A percentile compares a stretch with the other conserved stretches of the same genome.
phyloP scores from a whole-genome alignment of 2,888 invertebrate species.

The Laspeyria flexula region DNA sequence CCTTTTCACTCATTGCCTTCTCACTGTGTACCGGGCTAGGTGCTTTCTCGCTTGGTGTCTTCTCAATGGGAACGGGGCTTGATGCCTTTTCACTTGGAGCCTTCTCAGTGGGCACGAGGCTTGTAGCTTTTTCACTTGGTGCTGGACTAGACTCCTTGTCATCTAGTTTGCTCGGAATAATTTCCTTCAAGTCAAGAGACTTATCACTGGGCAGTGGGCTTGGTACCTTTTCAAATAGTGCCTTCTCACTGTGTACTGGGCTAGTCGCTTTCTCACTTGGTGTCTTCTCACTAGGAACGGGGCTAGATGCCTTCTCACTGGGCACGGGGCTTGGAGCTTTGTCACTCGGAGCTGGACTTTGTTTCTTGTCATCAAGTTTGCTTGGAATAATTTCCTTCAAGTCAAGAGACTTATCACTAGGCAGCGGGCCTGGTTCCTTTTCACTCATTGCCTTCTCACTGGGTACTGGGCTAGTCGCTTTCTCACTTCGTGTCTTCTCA shows the following conservation, averaged over 20 bases:
- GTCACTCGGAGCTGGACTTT: constrained; percentile 16
- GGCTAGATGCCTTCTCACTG: constrained; percentile 17
- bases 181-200: not conserved
- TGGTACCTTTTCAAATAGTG: constrained; percentile 1
- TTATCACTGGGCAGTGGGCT: constrained; percentile 12
- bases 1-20: constrained; percentile 14
- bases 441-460: constrained; percentile 30
- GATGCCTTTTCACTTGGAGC: not conserved
- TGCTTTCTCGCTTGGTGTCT: not conserved
- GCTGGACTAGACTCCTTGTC: constrained; percentile 2
- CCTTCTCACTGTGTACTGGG: constrained; percentile 10
- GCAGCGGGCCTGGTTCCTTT: constrained; percentile 19
- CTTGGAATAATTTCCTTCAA: not conserved
- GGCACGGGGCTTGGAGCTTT: constrained; percentile 1
- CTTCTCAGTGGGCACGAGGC: constrained; percentile 1
- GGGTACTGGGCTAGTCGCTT: constrained; percentile 8
- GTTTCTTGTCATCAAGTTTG: not conserved
- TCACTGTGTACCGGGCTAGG: not conserved
- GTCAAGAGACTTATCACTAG: constrained; percentile 14
- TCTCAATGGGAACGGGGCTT: not conserved
- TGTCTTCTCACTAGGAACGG: constrained; percentile 2
- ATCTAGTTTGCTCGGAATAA: too few species aligned
- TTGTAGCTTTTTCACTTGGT: not conserved
- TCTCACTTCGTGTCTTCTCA: constrained; percentile 1
- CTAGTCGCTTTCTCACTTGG: constrained; percentile 8